A percentile compares a stretch with the other conserved stretches of the same genome.
Conservation (phyloP, 2,113 vertebrate genomes). For the Actenoides hombroni region DNA sequence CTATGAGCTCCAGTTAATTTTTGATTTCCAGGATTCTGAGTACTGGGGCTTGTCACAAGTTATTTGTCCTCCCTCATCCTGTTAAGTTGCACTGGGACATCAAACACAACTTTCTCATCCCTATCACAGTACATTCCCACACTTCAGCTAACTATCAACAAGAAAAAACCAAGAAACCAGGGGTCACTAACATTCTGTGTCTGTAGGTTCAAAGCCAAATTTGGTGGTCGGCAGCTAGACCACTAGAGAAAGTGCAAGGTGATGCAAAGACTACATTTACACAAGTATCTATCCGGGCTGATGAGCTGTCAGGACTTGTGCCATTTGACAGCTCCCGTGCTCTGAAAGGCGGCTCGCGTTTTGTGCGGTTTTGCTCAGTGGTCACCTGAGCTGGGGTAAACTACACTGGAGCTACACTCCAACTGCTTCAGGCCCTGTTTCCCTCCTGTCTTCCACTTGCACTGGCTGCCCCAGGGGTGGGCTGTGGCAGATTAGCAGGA, state of each 20-base stretch:
- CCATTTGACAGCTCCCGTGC: background rate
- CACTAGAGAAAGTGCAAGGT: background rate
- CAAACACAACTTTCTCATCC: slow-evolving; percentile 80
- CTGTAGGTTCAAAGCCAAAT: background rate
- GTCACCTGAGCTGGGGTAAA: background rate
- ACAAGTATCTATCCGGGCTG: background rate
- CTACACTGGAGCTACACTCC: background rate
- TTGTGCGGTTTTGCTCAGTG: background rate
- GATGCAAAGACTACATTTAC: background rate
- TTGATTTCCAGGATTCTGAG: slow-evolving; percentile 72
- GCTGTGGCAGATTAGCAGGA: background rate
- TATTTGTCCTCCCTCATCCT: slow-evolving; percentile 86
- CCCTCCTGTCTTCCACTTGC: background rate
- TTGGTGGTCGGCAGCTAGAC: background rate
- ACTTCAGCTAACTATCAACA: slow-evolving; percentile 80
- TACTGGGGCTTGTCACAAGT: slow-evolving; percentile 80
- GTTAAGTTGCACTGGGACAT: slow-evolving; percentile 84
- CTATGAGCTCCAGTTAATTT: slow-evolving; percentile 77
- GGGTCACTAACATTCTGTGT: background rate
- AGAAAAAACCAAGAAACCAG: background rate
- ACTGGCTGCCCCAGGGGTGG: background rate
- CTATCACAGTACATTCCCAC: slow-evolving; percentile 76
- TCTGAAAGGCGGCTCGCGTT: background rate
- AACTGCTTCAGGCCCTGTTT: background rate
- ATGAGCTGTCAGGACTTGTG: background rate